Evolutionary conservation across 2,113 vertebrate species (phyloP), one percentile per base, ranked within the genome.

Genomic region (Zeus faber): DNA sequence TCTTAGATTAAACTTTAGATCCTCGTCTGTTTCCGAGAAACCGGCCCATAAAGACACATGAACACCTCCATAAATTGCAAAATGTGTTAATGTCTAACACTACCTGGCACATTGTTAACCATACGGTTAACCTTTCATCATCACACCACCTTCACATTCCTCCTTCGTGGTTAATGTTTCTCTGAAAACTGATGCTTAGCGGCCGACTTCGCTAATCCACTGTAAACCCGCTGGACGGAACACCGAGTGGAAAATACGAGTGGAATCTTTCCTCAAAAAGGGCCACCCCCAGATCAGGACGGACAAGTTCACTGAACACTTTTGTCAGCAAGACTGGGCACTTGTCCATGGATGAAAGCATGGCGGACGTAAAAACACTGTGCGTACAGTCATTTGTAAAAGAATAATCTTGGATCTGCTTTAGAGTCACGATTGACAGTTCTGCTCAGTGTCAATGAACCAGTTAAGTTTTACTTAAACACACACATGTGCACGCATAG

Each of bases 151-250:
- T n/a, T n/a, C n/a, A 4, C 13, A 35, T 20, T 31, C 21, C 26
- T 57, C 20, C 16, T 3, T 23, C n/a, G n/a, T n/a, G 45, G 55
- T 65, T 67, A 76, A 80, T 66, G 66, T 79, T 77, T 75, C 18
- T 75, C 18, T 21, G 49, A 25, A 44, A 29, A 27, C 27, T 47
- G 49, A 18, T 44, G 43, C 57, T 58, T 18, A 52, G 43, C 10
- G 46, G 63, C 50, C 14, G 2, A 3, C 14, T 37, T 35, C 4
- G 37, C 2, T 50, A 29, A 54, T 53, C 43, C 46, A 13, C 5
- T 13, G 3, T 27, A 2, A 33, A 31, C 5, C 37, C 27, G 31
- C 9, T 23, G 27, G 14, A 48, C 20, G 14, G 18, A 61, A 58
- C n/a, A n/a, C n/a, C n/a, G n/a, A n/a, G n/a, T 59, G 31, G 44